Evolutionary conservation across 1,140 invertebrate genomes (phyloP), one percentile per base, ranked within the genome.

Genomic region (Heliconius melpomene): DNA sequence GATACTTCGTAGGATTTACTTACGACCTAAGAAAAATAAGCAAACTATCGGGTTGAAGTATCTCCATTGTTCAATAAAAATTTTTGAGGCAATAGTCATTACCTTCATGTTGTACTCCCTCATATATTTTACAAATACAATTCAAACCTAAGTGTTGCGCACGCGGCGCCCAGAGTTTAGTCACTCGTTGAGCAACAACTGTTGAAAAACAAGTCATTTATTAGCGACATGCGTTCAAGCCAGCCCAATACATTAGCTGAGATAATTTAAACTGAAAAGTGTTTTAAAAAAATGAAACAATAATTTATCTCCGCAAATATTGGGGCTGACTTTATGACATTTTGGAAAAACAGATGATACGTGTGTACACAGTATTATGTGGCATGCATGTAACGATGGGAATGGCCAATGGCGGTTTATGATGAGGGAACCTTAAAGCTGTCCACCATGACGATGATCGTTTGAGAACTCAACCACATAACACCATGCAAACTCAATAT

Each of bases 141-240:
- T 93, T 94, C 89, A 93, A 94, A 93, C 90, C 91, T 94, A 93
- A 91, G 91, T 92, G 92, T 91, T 88, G 92, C 90, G 92, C 92
- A 93, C 93, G 92, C 93, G 87, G 92, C 93, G 92, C 92, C 91
- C 92, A 91, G 89, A 93, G 89, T 94, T 89, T 90, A 92, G 90
- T 94, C 93, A 94, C 93, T 94, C 93, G 88, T 89, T 93, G 93
- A 92, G 93, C 91, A 93, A 94, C 89, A 93, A 94, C 89, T 94
- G 93, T 94, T 92, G 93, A 94, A 94, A 94, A 94, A 94, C 93
- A 94, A 94, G 93, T 94, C 83, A 93, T 93, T 94, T 89, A 94
- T 94, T 94, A 94, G 91, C 91, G 91, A 92, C 91, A 94, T 94
- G 93, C 92, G 91, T 84, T 86, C 79, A 93, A 93, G 91, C 86